A percentile compares a stretch with the other conserved stretches of the same genome.
Conservation (phyloP, 2,113 vertebrate species). For the Tor tambroides region DNA sequence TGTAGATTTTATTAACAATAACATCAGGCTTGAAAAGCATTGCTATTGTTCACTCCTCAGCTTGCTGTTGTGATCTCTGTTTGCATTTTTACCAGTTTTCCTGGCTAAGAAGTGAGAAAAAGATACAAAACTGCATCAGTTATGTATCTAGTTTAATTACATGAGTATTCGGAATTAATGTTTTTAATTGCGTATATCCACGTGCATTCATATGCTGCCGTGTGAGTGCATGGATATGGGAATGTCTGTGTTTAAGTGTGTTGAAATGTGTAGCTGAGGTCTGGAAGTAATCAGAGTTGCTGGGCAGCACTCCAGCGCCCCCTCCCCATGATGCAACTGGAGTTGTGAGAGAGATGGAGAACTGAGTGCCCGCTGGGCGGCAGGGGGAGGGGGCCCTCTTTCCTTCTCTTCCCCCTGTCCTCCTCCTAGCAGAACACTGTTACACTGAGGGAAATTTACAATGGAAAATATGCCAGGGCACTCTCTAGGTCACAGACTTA, state of each 20-base stretch:
- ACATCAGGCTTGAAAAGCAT: neutral
- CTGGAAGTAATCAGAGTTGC: slow-evolving; percentile 78
- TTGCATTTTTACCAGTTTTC: neutral
- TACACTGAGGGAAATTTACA: slow-evolving; percentile 23
- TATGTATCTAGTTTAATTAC: neutral
- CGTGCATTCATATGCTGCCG: neutral
- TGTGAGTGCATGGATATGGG: slow-evolving; percentile 24
- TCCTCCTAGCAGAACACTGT: neutral
- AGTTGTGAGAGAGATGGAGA: slow-evolving; percentile 61
- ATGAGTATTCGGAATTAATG: neutral
- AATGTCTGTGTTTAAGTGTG: slow-evolving; percentile 39
- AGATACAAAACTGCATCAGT: neutral
- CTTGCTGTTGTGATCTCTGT: neutral
- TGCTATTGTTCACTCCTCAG: neutral
- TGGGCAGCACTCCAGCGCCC: slow-evolving; percentile 65
- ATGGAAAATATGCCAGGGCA: slow-evolving; percentile 35
- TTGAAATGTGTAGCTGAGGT: slow-evolving; percentile 54
- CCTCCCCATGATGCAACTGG: slow-evolving; percentile 75
- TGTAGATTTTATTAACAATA: neutral
- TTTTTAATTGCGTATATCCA: neutral
- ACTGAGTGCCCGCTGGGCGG: slow-evolving; percentile 44
- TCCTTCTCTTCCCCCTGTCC: neutral
- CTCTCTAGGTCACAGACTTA: neutral
- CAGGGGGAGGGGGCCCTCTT: slow-evolving; percentile 26
- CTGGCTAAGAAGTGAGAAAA: neutral